These are phyloP conservation scores for Bergia sp. DNA, from an alignment of 92 coral and sea anemone species.

Conservation along the genomic window DNA sequence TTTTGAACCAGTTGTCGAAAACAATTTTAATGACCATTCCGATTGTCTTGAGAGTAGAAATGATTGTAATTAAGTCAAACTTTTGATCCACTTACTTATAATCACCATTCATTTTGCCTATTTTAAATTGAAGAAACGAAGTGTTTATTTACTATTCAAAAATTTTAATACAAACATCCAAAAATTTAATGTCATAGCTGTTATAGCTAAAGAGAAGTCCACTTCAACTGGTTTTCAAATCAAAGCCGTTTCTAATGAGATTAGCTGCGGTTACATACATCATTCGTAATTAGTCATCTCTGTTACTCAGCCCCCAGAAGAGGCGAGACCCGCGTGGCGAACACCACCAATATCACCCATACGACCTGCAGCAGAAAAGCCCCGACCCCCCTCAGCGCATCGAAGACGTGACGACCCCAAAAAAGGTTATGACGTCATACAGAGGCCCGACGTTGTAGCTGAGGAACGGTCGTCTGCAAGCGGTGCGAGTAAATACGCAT, in stretches of 20 bases:
- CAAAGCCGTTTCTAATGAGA: neutral
- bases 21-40: neutral
- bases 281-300: neutral
- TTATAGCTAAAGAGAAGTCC: neutral
- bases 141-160: too few species aligned
- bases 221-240: neutral
- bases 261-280: neutral
- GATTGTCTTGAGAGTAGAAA: too few species aligned
- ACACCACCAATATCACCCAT: constrained; percentile 96
- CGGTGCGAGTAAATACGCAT: constrained; percentile 61
- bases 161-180: too few species aligned
- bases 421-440: constrained; percentile 10
- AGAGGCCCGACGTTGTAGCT: neutral
- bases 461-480: constrained; percentile 51
- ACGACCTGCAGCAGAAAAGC: constrained; percentile 55
- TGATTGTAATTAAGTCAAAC: too few species aligned
- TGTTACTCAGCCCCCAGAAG: constrained; percentile 60
- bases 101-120: neutral
- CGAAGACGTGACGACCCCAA: constrained; percentile 64
- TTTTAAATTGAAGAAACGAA: neutral
- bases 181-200: too few species aligned
- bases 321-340: constrained; percentile 87
- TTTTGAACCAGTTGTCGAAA: neutral
- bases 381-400: constrained; percentile 69
- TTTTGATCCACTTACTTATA: too few species aligned